Base-by-base conservation (phyloP, 2,888 invertebrate genomes). In the Cheilosia pagana region DNA sequence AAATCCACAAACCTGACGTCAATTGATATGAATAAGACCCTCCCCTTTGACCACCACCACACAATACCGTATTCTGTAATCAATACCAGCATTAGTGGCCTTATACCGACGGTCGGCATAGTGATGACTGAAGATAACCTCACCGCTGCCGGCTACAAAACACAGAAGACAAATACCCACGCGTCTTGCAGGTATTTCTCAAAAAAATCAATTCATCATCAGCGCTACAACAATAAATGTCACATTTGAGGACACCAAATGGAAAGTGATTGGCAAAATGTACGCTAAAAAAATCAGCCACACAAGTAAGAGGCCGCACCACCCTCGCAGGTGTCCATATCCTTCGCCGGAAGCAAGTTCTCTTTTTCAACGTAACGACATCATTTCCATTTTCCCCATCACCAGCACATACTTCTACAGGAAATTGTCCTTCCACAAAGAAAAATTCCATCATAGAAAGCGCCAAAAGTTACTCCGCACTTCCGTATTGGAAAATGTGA, bases 301-400 rank as follows among this genome's bases (percentile, higher is more conserved):
- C 43, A 70, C 23, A 45, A 45, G 21, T 35, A 68, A 68, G 43
- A 71, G 1, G 41, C 71, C 60, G 48, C 16, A 50, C 25, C 39
- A 12, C 39, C 28, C 16, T 19, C n/a, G 21, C 70, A 57, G 12
- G 10, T 28, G 41, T 28, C 28, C 35, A 21, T 57, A 28, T 28
- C 31, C 23, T 8, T 45, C 5, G 19, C 55, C 14, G 2, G 41
- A 59, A 23, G 63, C 23, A 39, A 35, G 35, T 16, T 50, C 28
- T 19, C 28, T 28, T 53, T 43, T 53, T 16, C 48, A 48, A 39
- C 23, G 52, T 60, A 60, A 71, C 43, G 60, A 60, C 52, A 71
- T 52, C 19, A 60, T 71, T 71, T 71, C 52, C 60, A 72, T 62
- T 53, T 53, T 28, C 31, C 31, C 53, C 62, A 72, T 53, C 60